Base-by-base conservation (phyloP, 1,140 invertebrate species). In the Tetramorium alpestre region DNA sequence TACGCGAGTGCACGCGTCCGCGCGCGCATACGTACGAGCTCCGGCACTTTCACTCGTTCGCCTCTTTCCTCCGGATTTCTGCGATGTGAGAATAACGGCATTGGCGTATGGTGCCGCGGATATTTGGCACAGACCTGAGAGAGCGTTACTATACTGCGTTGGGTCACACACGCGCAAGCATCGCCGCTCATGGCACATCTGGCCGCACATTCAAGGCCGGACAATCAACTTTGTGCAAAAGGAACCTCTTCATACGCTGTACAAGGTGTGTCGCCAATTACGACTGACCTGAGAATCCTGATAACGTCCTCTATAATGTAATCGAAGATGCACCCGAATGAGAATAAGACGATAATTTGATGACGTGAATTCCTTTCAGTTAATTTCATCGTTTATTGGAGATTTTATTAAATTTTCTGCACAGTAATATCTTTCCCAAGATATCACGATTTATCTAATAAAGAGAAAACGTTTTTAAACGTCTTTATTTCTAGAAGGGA, bases 131-230 rank as follows among this genome's bases (percentile, higher is more conserved):
- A 75, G 54, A 25, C 80, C 80, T 84, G 80, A 73, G 25, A 72
- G 44, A 60, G 38, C 60, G 56, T 58, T 49, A 49, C 65, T 69
- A 49, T 49, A 49, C 11, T 2, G 22, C 38, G 41, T 25, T 25
- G 54, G 54, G 22, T 69, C 22, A 84, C 41, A 84, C 69, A 75
- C 54, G 80, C 49, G 44, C 51, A 82, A 86, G 49, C 62, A 22
- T 5, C 28, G 56, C 16, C 41, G 13, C 49, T 73, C 49, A 85
- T 60, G 58, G 89, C 87, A 76, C 89, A 92, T 92, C 91, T 92
- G 92, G 91, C 54, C 86, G 75, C 44, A 88, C 80, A 92, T 93
- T 90, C 92, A 93, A 93, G 92, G 92, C 85, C 92, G 92, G 92
- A 88, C 91, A 91, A 93, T 93, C 92, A 92, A 93, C 92, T 88